Percentiles rank a stretch among this genome's conserved stretches.
Conservation (phyloP, 1,140 invertebrate genomes). For the Drosophila kikkawai region DNA sequence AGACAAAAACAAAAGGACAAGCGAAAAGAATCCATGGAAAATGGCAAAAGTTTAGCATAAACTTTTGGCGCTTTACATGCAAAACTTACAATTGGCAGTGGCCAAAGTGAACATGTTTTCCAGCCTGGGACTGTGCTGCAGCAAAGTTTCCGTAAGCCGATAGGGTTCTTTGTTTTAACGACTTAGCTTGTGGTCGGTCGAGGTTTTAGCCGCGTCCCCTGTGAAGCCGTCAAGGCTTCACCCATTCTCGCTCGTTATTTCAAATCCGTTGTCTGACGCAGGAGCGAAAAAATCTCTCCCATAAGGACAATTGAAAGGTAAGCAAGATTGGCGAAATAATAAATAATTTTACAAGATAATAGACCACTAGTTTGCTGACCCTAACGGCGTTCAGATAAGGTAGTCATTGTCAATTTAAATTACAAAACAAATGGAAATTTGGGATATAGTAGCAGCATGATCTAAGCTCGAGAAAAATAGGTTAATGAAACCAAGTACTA, state of each 20-base stretch:
- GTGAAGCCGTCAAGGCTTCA: constrained; percentile 15
- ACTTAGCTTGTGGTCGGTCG: constrained; percentile 71
- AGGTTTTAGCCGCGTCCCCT: constrained; percentile 15
- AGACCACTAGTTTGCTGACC: not conserved
- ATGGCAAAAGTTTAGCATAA: constrained; percentile 78
- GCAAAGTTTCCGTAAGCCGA: constrained; percentile 72
- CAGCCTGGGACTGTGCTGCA: constrained; percentile 43
- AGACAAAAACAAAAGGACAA: constrained; percentile 43
- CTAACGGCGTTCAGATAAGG: too few relatives aligned
- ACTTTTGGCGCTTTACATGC: constrained; percentile 77
- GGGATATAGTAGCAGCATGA: too few relatives aligned
- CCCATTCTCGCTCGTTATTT: constrained; percentile 37
- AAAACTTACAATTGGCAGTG: constrained; percentile 78
- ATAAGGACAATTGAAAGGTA: constrained; percentile 35
- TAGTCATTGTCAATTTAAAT: too few relatives aligned
- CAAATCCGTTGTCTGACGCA: constrained; percentile 31
- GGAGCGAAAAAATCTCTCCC: constrained; percentile 20
- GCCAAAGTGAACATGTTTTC: constrained; percentile 54
- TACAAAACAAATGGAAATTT: not conserved
- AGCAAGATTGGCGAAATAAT: not conserved
- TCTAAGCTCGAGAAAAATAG: too few relatives aligned
- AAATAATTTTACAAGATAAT: constrained; percentile 7
- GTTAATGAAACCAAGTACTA: too few relatives aligned
- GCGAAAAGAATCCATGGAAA: constrained; percentile 51
- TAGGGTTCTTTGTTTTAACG: constrained; percentile 78